Conservation (phyloP, 2,888 invertebrate genomes). For the Dasypolia templi region DNA sequence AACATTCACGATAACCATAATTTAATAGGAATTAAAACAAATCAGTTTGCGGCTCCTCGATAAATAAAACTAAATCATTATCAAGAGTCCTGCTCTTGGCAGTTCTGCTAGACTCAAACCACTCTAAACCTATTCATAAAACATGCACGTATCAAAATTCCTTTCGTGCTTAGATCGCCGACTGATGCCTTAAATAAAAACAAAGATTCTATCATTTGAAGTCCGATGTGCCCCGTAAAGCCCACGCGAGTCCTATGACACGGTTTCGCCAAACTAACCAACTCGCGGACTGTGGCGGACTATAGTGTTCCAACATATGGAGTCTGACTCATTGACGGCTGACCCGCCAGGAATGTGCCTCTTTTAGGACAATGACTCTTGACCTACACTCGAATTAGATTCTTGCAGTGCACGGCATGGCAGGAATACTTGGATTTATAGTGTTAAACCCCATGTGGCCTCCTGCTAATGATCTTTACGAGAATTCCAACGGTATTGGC, state of each 20-base stretch:
- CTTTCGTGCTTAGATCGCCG: slow-evolving; percentile 13
- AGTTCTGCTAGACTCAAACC: neutral
- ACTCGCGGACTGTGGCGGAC: slow-evolving; percentile 16
- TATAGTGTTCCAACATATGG: slow-evolving; percentile 55
- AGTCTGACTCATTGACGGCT: slow-evolving; percentile 68
- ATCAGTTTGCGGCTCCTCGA: neutral
- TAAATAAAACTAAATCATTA: neutral
- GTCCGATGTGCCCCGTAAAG: slow-evolving; percentile 42
- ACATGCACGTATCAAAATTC: neutral
- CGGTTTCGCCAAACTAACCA: slow-evolving; percentile 57
- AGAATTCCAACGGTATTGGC: slow-evolving; percentile 3
- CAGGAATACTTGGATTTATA: slow-evolving; percentile 28
- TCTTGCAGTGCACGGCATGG: slow-evolving; percentile 43
- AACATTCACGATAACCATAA: neutral
- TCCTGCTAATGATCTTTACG: slow-evolving; percentile 18
- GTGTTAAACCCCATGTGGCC: slow-evolving; percentile 4
- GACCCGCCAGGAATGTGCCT: slow-evolving; percentile 74
- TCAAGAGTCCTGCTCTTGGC: neutral
- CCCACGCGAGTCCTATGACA: slow-evolving; percentile 68
- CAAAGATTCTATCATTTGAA: slow-evolving; percentile 37
- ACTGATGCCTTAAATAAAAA: slow-evolving; percentile 26
- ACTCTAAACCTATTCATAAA: neutral
- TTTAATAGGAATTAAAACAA: neutral
- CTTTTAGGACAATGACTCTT: slow-evolving; percentile 79
- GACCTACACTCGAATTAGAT: slow-evolving; percentile 65